These are phyloP conservation scores for Antitype chi DNA, from an alignment of 2,888 invertebrate genomes.

Conservation along the genomic window DNA sequence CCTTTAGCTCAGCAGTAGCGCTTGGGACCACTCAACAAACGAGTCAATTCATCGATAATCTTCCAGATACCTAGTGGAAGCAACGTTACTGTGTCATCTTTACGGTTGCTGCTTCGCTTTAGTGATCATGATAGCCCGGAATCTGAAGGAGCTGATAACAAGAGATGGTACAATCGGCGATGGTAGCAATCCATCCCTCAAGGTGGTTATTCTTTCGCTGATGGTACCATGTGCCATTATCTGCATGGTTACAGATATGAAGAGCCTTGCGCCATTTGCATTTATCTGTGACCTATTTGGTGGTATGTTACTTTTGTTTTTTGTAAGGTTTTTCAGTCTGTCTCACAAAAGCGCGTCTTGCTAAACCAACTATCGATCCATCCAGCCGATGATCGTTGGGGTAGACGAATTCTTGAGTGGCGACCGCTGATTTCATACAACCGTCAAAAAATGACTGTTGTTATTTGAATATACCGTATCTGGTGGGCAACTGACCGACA, in stretches of 20 bases:
- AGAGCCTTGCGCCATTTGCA: conserved; percentile 79
- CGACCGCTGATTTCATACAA: no score
- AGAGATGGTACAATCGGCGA: conserved; percentile 50
- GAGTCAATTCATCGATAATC: no score
- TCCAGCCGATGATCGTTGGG: no score
- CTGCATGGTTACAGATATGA: conserved; percentile 76
- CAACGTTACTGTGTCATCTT: conserved; percentile 69
- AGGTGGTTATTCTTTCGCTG: conserved; percentile 68
- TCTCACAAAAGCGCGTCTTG: no score
- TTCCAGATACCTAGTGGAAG: conserved; percentile 71
- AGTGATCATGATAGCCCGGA: conserved; percentile 71
- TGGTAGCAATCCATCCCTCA: conserved; percentile 57
- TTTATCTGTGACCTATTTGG: conserved; percentile 75
- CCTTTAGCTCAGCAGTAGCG: no score
- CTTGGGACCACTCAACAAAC: no score
- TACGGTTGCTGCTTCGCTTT: conserved; percentile 76
- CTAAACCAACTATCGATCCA: no score
- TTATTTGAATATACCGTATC: no score
- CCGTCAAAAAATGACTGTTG: no score
- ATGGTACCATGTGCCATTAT: conserved; percentile 73
- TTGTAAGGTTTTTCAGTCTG: not conserved
- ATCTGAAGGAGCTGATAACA: conserved; percentile 74
- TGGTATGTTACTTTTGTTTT: conserved; percentile 62
- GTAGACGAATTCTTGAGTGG: no score
- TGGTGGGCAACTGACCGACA: no score